Evolutionary conservation across 2,113 vertebrate species (phyloP).

Genomic region (Arvicanthis niloticus): DNA sequence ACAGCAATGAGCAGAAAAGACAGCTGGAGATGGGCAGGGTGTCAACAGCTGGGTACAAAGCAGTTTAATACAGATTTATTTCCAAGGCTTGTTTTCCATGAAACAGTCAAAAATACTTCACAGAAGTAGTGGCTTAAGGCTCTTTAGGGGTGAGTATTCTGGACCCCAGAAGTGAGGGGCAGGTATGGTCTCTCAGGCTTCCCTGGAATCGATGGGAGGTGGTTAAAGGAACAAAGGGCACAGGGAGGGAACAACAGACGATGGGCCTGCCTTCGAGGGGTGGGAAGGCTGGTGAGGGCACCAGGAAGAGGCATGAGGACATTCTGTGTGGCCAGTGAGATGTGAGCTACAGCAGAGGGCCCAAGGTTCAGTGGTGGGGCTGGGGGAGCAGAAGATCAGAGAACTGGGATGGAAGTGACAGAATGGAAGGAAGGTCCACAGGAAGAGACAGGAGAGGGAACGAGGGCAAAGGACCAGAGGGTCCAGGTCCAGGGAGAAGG

Average conservation of each 20-base stretch:
- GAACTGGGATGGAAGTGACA: background rate
- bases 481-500: conserved; percentile 18
- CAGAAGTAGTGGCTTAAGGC: conserved; percentile 88
- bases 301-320: background rate
- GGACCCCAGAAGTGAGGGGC: conserved; percentile 51
- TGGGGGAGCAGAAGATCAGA: no score
- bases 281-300: background rate
- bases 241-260: background rate
- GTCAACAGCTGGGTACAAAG: conserved; percentile 77
- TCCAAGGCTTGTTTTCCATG: conserved; percentile 85
- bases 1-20: conserved; percentile 49
- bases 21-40: conserved; percentile 67
- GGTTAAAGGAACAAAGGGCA: background rate
- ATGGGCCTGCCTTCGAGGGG: background rate
- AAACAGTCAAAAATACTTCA: conserved; percentile 91
- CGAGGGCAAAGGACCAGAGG: conserved; percentile 25
- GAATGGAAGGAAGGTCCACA: conserved; percentile 19
- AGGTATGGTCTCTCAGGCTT: conserved; percentile 74
- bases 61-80: conserved; percentile 81
- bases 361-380: conserved; percentile 31
- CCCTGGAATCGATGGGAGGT: conserved; percentile 72
- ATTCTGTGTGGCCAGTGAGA: background rate
- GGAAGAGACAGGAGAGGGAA: background rate
- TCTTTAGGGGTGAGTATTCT: conserved; percentile 67
- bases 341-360: background rate